Evolutionary conservation across 2,113 vertebrate genomes (phyloP), one percentile per base, ranked within the genome.

Genomic region (Origma solitaria): DNA sequence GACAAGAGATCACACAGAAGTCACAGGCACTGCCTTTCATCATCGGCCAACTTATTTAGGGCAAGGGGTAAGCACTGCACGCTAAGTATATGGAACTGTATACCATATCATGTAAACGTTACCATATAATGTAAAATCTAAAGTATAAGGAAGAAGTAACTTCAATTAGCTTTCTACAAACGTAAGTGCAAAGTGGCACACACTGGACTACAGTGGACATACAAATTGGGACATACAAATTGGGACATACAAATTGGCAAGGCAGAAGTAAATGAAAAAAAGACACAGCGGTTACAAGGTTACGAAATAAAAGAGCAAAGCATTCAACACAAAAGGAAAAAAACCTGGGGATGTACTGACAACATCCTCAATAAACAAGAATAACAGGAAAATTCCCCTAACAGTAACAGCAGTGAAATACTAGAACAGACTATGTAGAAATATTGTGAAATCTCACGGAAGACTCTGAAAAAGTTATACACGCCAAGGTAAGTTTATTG

Each of bases 101-200:
- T n/a, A n/a, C n/a, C n/a, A n/a, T n/a, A n/a, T 12, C 5, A 81
- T 19, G 40, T 56, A 49, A 68, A 49, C 10, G 15, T 11, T 30
- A 9, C 20, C 51, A 49, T 8, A 11, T 2, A 38, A 37, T 5
- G 7, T 27, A 62, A 82, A 82, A 77, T 11, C 9, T 54, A 33
- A 73, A 83, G 27, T 13, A 28, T n/a, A 70, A 54, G 35, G 22
- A 33, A 49, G 24, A 82, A 62, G 2, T 15, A 69, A 44, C 19
- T 66, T 57, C 6, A 27, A 42, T 50, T 73, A 38, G 14, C 21
- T 70, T 84, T 84, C 69, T 21, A 66, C 57, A 75, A 61, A 50
- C 21, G 19, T 0, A 1, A 71, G 23, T 30, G 56, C 44, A 56
- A 78, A 66, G 31, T 1, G 54, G n/a, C 5, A 56, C 1, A 3